A percentile compares a stretch with the other conserved stretches of the same genome.
These are phyloP conservation scores for Lethrus apterus DNA, from an alignment of 1,140 invertebrate species.

Conservation along the genomic window DNA sequence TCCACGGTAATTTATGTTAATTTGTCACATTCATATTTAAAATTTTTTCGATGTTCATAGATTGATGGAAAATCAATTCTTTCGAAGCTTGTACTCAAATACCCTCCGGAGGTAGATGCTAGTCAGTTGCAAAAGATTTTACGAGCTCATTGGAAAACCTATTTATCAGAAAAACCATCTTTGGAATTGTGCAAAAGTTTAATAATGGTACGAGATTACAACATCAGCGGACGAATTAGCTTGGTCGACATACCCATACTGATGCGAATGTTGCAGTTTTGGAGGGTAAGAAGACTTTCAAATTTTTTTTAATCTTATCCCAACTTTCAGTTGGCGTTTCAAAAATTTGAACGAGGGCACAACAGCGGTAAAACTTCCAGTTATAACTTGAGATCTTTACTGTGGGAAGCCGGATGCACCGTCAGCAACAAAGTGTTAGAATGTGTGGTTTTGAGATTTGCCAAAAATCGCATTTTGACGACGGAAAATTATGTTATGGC, in stretches of 20 bases:
- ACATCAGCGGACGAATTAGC: constrained; percentile 56
- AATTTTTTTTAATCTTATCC: background rate
- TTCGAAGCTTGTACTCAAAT: constrained; percentile 47
- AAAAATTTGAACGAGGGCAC: constrained; percentile 52
- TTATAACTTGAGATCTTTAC: constrained; percentile 54
- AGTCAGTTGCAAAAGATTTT: constrained; percentile 54
- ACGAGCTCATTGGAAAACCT: constrained; percentile 50
- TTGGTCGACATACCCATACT: constrained; percentile 52
- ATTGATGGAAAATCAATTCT: constrained; percentile 46
- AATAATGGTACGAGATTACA: constrained; percentile 59
- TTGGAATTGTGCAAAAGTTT: constrained; percentile 58
- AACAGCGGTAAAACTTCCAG: constrained; percentile 53
- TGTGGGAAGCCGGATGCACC: constrained; percentile 62
- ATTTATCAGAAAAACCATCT: constrained; percentile 45
- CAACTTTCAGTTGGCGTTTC: constrained; percentile 48
- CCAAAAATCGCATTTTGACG: constrained; percentile 52
- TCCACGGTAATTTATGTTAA: constrained; percentile 16
- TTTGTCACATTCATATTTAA: background rate
- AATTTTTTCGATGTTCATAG: no score
- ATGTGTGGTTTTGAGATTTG: constrained; percentile 60
- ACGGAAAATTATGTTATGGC: constrained; percentile 61
- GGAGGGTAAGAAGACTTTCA: constrained; percentile 52
- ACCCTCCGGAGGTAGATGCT: constrained; percentile 59
- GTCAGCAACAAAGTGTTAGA: constrained; percentile 70
- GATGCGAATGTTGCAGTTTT: constrained; percentile 59